These are phyloP conservation scores for Drosophila equinoxialis DNA, from an alignment of 1,140 invertebrate species.

Conservation along the genomic window DNA sequence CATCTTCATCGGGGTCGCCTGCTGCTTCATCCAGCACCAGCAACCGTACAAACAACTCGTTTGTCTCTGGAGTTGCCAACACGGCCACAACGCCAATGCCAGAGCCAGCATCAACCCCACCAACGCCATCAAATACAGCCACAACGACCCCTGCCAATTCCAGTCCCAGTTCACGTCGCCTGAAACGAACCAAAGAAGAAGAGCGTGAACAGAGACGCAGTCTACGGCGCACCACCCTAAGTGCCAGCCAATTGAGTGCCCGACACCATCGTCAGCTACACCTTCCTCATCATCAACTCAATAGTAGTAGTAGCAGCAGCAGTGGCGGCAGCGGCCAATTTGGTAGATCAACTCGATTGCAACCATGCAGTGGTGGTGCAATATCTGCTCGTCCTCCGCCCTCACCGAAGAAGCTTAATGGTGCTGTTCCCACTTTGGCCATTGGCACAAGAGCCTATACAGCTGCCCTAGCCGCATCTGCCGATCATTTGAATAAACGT, in stretches of 20 bases:
- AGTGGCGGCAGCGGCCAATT: slow-evolving; percentile 17
- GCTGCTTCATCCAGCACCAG: neutral
- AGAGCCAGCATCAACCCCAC: neutral
- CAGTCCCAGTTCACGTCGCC: slow-evolving; percentile 32
- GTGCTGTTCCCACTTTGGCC: slow-evolving; percentile 54
- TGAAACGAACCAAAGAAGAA: slow-evolving; percentile 49
- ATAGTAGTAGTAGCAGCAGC: neutral
- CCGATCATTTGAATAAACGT: slow-evolving; percentile 60
- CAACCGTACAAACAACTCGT: slow-evolving; percentile 3
- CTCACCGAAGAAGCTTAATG: slow-evolving; percentile 67
- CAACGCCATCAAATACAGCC: neutral
- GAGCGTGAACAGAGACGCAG: slow-evolving; percentile 58
- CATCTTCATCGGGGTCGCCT: neutral
- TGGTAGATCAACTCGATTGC: slow-evolving; percentile 55
- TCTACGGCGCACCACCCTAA: slow-evolving; percentile 45
- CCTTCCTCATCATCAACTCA: slow-evolving; percentile 8
- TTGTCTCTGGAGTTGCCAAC: neutral
- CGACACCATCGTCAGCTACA: slow-evolving; percentile 3
- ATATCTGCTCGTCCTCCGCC: slow-evolving; percentile 68
- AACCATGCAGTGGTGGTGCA: slow-evolving; percentile 50
- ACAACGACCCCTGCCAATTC: neutral
- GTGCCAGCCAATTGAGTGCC: slow-evolving; percentile 17
- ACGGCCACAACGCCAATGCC: neutral
- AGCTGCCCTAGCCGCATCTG: slow-evolving; percentile 64
- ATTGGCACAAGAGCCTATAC: slow-evolving; percentile 66